Base-by-base conservation (phyloP, 1,140 invertebrate species). In the Heliconius congener region DNA sequence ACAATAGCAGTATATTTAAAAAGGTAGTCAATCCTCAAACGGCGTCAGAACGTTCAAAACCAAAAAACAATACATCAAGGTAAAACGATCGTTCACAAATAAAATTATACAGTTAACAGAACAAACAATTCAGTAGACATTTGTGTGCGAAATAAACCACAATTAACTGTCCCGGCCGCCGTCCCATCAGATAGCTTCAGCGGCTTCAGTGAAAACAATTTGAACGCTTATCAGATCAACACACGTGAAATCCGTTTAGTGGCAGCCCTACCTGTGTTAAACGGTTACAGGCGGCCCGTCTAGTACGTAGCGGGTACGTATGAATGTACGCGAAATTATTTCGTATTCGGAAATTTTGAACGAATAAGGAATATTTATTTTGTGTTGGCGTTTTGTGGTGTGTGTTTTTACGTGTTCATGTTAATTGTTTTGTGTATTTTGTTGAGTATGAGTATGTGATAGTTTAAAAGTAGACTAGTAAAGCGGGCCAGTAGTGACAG, bases 161-260 rank as follows among this genome's bases (percentile, higher is more conserved):
- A 90, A 92, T 87, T 88, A 91, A 86, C 77, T 76, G 80, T 79
- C 78, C 81, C 82, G 84, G 79, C 81, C 83, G 81, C 81, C 78
- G 80, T 85, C 85, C 88, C 87, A 91, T 92, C 90, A 89, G 91
- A 92, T 92, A 92, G 83, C 84, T 82, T 84, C 83, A 52, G 78
- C 83, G 90, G 85, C 75, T 85, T 86, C 87, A 84, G 86, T 89
- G 86, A 89, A 92, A 92, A 92, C 91, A 92, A 92, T 92, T 92
- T 89, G 83, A 85, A 73, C 79, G 76, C 81, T 86, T 92, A 92
- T 92, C 90, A 83, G 89, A 91, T 91, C 86, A 84, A 81, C 84
- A 90, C 86, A 87, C 87, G 86, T 86, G 82, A 90, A 86, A 86
- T 86, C 76, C 81, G 83, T 85, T 84, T 82, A 84, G 77, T 74